These are phyloP conservation scores for Drosophila algonquin DNA, from an alignment of 2,888 invertebrate species.

Conservation along the genomic window DNA sequence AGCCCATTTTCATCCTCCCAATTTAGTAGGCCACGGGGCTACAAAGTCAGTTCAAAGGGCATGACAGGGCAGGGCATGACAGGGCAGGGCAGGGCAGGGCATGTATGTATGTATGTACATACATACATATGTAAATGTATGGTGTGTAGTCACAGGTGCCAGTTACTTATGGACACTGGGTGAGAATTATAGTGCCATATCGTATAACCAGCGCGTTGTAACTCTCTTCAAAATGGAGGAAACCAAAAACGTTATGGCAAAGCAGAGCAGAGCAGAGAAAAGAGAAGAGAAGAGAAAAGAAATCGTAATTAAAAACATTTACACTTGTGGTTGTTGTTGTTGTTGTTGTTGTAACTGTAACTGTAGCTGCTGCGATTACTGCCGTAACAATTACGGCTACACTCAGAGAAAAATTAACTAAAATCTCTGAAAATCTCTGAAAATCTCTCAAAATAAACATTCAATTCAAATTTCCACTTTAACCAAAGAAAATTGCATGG, in stretches of 20 bases:
- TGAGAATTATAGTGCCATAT: slow-evolving; percentile 67
- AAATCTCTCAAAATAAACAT: not conserved
- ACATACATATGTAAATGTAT: too few relatives aligned
- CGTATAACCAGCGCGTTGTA: slow-evolving; percentile 38
- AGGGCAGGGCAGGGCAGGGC: not conserved
- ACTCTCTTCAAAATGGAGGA: slow-evolving; percentile 5
- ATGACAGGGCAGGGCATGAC: not conserved
- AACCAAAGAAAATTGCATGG: too few relatives aligned
- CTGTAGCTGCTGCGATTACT: slow-evolving; percentile 17
- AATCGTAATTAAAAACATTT: slow-evolving; percentile 42
- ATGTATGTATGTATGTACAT: too few relatives aligned
- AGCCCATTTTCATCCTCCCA: not conserved
- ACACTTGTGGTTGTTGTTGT: slow-evolving; percentile 23
- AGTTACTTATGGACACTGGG: slow-evolving; percentile 20
- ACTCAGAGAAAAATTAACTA: slow-evolving; percentile 4
- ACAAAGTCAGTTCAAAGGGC: not conserved
- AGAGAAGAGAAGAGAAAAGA: slow-evolving; percentile 1
- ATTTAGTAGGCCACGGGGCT: not conserved
- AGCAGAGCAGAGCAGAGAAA: not conserved
- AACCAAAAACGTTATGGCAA: slow-evolving; percentile 10
- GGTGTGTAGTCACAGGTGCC: slow-evolving; percentile 15
- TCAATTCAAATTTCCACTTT: not conserved
- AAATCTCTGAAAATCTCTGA: too few relatives aligned
- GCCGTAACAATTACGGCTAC: not conserved
- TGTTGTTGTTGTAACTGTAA: slow-evolving; percentile 27